Evolutionary conservation across 1,140 invertebrate species (phyloP).

Genomic region (Leptopilina boulardi): DNA sequence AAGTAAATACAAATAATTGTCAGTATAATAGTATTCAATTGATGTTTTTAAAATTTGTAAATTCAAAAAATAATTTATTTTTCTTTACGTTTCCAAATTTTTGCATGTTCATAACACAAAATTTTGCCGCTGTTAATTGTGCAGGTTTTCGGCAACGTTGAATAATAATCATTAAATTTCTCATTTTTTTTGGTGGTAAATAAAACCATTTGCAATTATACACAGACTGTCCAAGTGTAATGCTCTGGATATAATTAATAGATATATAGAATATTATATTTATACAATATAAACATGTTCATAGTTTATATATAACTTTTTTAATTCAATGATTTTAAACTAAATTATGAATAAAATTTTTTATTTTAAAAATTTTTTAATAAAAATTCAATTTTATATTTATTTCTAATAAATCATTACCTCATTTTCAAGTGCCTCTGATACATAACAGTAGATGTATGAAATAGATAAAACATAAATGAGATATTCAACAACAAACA

Average conservation of each 20-base stretch:
- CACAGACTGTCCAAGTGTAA: constrained; percentile 49
- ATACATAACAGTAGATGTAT: constrained; percentile 48
- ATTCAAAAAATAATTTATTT: too few species aligned
- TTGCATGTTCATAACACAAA: constrained; percentile 36
- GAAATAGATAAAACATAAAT: constrained; percentile 39
- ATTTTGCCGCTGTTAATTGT: constrained; percentile 59
- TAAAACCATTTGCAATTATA: constrained; percentile 62
- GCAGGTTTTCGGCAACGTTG: constrained; percentile 53
- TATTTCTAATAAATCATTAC: too few species aligned
- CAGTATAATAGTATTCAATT: neutral
- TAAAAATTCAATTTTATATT: too few species aligned
- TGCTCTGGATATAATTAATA: constrained; percentile 55
- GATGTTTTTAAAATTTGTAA: too few species aligned
- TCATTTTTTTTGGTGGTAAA: constrained; percentile 41
- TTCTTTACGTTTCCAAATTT: constrained; percentile 48
- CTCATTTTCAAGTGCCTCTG: constrained; percentile 44
- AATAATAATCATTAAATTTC: constrained; percentile 55
- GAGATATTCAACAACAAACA: constrained; percentile 20
- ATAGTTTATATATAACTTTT: too few species aligned
- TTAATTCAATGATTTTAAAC: too few species aligned
- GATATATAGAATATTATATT: too few species aligned
- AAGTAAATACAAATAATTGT: neutral
- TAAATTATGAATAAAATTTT: too few species aligned
- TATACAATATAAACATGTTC: too few species aligned
- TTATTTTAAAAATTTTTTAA: too few species aligned